Evolutionary conservation across 1,140 invertebrate genomes (phyloP).

Genomic region (Scaptomyza pallida): DNA sequence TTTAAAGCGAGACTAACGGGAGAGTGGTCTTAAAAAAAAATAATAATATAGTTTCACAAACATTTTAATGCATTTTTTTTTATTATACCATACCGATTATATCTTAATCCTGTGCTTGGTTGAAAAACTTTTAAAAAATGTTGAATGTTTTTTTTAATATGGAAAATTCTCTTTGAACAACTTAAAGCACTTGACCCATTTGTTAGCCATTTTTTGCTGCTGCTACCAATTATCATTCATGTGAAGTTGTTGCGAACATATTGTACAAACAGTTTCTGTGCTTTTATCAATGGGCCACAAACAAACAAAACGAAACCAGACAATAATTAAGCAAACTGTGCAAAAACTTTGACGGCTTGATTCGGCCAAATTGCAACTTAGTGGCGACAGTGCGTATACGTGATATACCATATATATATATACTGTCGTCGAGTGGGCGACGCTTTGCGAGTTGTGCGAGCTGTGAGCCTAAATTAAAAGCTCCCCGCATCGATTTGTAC

Average conservation of each 20-base stretch:
- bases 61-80: no score
- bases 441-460: neutral
- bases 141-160: no score
- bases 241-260: neutral
- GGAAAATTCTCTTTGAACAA: neutral
- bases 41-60: no score
- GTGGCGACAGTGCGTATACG: neutral
- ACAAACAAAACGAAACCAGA: neutral
- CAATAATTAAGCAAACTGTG: slow-evolving; percentile 35
- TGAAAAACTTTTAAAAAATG: no score
- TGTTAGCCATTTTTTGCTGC: neutral
- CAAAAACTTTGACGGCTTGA: slow-evolving; percentile 18
- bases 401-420: neutral
- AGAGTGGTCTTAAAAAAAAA: no score
- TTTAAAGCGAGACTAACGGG: no score
- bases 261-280: neutral
- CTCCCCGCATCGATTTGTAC: slow-evolving; percentile 24
- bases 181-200: slow-evolving; percentile 10
- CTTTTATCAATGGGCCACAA: slow-evolving; percentile 13
- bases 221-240: neutral
- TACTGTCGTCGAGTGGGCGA: no score
- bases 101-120: no score
- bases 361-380: slow-evolving; percentile 13
- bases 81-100: no score
- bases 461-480: slow-evolving; percentile 13